Base-by-base conservation (phyloP, 2,888 invertebrate genomes). In the Cheilosia impressa region DNA sequence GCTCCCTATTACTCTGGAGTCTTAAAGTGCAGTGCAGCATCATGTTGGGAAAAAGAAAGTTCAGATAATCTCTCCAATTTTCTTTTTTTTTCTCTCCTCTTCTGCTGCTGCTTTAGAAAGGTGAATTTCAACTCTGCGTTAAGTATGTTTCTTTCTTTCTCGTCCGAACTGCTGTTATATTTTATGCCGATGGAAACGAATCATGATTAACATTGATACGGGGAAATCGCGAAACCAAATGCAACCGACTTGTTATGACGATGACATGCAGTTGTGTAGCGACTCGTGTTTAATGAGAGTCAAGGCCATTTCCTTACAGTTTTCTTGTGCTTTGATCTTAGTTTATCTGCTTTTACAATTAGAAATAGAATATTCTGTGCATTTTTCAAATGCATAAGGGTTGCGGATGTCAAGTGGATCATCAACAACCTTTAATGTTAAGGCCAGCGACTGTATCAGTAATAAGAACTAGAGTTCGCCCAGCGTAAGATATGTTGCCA, bases 81-180 rank as follows among this genome's bases (percentile, higher is more conserved):
- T 85, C 76, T 69, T 38, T 38, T 38, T 34, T 38, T 58, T 34
- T 17, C n/a, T 47, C 22, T 38, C 58, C 50, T 58, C 41, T 17
- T 47, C 22, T 38, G 50, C 43, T 58, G 75, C 50, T 47, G 31
- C 60, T 80, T 84, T 85, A 85, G 85, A 85, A 85, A 85, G 85
- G 85, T 81, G 81, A 76, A 76, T 85, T 81, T 76, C 85, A 81
- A 81, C 71, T 85, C 71, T 71, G 69, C 60, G 15, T 71, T 10
- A 13, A 4, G 31, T 27, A 7, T 0, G 27, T 13, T 45, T 43
- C 15, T 4, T 22, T 27, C 17, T 13, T 55, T 22, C 19, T 47
- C 9, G 6, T 17, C 2, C 38, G 43, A 19, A 4, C 5, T 62
- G 62, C 71, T 68, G 66, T 57, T 57, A 77, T 58, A 73, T 55